Base-by-base conservation (phyloP, 2,797 vertebrate genomes). In the Parauchenoglanis punctatus region DNA sequence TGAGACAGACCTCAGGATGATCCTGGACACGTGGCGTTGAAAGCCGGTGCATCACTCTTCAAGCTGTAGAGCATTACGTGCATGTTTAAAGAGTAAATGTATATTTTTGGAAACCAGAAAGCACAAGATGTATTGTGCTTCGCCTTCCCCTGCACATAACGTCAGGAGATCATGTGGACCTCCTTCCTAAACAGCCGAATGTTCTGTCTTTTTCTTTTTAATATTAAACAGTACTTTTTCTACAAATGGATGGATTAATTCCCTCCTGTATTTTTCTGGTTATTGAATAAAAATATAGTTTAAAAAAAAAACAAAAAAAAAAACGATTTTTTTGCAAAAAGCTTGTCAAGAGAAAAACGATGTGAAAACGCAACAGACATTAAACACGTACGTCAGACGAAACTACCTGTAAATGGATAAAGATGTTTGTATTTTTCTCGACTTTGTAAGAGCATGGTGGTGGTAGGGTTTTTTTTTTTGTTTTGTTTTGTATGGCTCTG, bases 151-250 rank as follows among this genome's bases (percentile, higher is more conserved):
- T 56, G 40, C 80, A 52, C 75, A 84, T 15, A 35, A 40, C 76
- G n/a, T 81, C 72, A 72, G 68, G 72, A 40, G 59, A 58, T 86
- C 73, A 65, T 40, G 35, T 44, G 54, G 63, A 81, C 13, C 78
- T 78, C 76, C 81, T 78, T 70, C 65, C 75, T 63, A 56, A 92
- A 95, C 93, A 84, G 83, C 85, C 52, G 93, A 96, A 96, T 81
- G 61, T 80, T 73, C 28, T 80, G 94, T 92, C 90, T 95, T 96
- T 95, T 8, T 76, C 68, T 84, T 84, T 92, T 95, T 35, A 31
- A 12, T 40, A 20, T 80, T 25, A 81, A 44, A 95, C 92, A n/a
- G 88, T 91, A 92, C 90, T 91, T 96, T 96, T 96, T 96, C 92
- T 96, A 96, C 91, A 54, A 67, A 88, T 90, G 94, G 90, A 94